These are phyloP conservation scores for Zootermopsis nevadensis DNA, from an alignment of 2,888 invertebrate species.

Conservation along the genomic window DNA sequence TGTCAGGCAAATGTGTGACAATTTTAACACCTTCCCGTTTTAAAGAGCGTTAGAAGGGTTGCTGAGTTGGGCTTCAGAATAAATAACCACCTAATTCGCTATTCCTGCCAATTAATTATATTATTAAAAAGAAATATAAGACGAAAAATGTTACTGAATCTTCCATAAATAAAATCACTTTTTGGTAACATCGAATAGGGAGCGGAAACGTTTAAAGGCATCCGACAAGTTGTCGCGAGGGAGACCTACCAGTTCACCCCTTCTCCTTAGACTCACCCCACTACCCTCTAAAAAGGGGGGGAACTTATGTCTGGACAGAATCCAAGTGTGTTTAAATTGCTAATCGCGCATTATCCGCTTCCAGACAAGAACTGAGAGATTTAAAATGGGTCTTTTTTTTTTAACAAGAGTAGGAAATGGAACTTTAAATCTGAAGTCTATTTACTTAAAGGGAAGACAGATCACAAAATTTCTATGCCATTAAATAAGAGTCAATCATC, in stretches of 20 bases:
- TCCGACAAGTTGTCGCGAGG: background rate
- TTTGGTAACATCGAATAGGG: background rate
- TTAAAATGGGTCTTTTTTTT: constrained; percentile 13
- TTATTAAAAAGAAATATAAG: background rate
- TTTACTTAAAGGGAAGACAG: background rate
- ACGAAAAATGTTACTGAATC: background rate
- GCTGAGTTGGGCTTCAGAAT: background rate
- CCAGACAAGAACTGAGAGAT: background rate
- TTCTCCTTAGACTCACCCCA: background rate
- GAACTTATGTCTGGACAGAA: background rate
- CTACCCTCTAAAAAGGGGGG: background rate
- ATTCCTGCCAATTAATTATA: background rate
- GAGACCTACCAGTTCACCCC: background rate
- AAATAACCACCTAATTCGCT: background rate
- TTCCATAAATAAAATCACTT: background rate
- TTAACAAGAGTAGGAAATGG: constrained; percentile 30
- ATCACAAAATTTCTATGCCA: too few relatives aligned
- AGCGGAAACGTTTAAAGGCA: background rate
- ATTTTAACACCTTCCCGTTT: background rate
- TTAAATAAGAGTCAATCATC: background rate
- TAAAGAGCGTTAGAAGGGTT: background rate
- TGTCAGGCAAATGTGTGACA: background rate
- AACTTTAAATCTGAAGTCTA: background rate
- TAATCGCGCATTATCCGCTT: constrained; percentile 9
- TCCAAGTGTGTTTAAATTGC: constrained; percentile 31